Evolutionary conservation across 23 tunicate species (phyloP).

Genomic region (Diplosoma virens): DNA sequence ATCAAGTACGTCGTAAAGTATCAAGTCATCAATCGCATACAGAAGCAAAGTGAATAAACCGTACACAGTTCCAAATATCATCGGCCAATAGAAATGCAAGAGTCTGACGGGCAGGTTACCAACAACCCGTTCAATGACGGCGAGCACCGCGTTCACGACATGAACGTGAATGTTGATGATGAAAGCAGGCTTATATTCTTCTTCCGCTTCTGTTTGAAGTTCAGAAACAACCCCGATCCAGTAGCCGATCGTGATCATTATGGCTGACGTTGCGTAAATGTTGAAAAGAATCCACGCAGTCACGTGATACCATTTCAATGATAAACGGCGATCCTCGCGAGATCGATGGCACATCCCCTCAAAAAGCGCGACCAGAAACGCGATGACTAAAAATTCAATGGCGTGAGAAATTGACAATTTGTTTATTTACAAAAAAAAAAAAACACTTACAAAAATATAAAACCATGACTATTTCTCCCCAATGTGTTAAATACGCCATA

Average conservation of each 20-base stretch:
- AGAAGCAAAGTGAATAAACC: no score
- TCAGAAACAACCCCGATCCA: constrained; percentile 19
- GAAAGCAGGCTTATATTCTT: background rate
- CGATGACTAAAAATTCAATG: no score
- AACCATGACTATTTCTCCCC: constrained; percentile 37
- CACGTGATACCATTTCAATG: constrained; percentile 14
- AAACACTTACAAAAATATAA: constrained; percentile 55
- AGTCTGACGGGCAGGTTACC: constrained; percentile 26
- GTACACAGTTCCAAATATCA: constrained; percentile 4
- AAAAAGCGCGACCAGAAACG: no score
- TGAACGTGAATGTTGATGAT: constrained; percentile 37
- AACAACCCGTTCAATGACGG: constrained; percentile 1
- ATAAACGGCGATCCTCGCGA: no score
- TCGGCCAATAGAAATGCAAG: no score
- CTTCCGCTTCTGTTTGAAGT: background rate
- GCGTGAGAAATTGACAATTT: no score
- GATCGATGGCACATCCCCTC: no score
- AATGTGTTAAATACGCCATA: constrained; percentile 36
- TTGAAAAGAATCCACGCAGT: constrained; percentile 29
- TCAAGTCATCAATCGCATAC: no score
- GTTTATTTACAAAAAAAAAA: no score
- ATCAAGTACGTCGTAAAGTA: no score
- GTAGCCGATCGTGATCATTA: constrained; percentile 3
- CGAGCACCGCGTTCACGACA: constrained; percentile 26
- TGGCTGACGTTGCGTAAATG: constrained; percentile 2